These are phyloP conservation scores for Musca domestica DNA, from an alignment of 1,140 invertebrate genomes.

Conservation along the genomic window DNA sequence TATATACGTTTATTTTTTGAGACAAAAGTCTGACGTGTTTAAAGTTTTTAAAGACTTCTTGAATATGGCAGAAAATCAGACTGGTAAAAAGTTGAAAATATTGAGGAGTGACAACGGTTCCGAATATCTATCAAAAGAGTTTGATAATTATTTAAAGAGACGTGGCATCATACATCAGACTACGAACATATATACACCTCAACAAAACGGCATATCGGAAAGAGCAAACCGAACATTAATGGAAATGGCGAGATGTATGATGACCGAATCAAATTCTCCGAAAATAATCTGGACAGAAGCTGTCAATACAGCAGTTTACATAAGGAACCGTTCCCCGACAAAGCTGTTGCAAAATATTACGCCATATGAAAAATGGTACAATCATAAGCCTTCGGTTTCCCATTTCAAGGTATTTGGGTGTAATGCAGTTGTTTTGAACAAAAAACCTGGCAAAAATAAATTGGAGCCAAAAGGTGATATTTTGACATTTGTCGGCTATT, in stretches of 20 bases:
- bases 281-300: conserved; percentile 56
- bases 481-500: neutral
- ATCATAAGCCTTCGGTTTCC: conserved; percentile 10
- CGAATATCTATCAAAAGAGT: conserved; percentile 42
- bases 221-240: conserved; percentile 29
- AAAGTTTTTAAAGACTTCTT: conserved; percentile 11
- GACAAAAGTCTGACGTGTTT: conserved; percentile 23
- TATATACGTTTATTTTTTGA: conserved; percentile 15
- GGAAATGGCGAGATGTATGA: conserved; percentile 33
- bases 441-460: conserved; percentile 21
- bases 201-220: conserved; percentile 54
- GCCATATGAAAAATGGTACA: conserved; percentile 13
- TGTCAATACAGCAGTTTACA: conserved; percentile 37
- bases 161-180: conserved; percentile 48
- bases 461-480: conserved; percentile 21
- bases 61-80: conserved; percentile 31
- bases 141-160: conserved; percentile 32
- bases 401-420: no score
- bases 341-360: no score
- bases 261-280: conserved; percentile 36
- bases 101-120: conserved; percentile 49
- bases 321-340: conserved; percentile 24
- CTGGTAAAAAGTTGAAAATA: conserved; percentile 38
- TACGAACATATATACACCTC: conserved; percentile 46
- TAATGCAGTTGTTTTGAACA: no score